Base-by-base conservation (phyloP, 2,797 vertebrate genomes). In the Phalloptychus januarius region DNA sequence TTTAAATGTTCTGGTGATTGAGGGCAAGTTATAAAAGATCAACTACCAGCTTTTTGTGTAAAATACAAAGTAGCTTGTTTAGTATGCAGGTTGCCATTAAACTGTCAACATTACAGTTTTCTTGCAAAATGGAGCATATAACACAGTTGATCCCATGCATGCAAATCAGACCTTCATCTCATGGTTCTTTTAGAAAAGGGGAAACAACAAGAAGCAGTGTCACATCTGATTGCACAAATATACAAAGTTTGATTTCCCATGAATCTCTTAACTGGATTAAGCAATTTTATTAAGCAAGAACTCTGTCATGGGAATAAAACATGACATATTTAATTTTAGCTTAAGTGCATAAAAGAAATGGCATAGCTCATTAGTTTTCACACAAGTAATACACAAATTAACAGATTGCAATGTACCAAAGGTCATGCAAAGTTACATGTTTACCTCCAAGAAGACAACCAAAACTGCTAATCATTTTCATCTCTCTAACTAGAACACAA, bases 171-270 rank as follows among this genome's bases (percentile, higher is more conserved):
- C 74, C 20, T 79, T 67, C 0, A 33, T 80, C 20, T 77, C 38
- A 61, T 3, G 8, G 0, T 0, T 7, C 28, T 42, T 70, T 16
- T 10, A 5, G 73, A 8, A 87, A 83, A 79, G 46, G 13, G 75
- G 52, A 77, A 83, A 75, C 36, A 63, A 5, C 4, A 46, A 40
- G 70, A 44, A 8, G 44, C 5, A 15, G 20, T n/a, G 16, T 61
- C 45, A 80, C 20, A 12, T 33, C 5, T n/a, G 75, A 13, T 78
- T 80, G 56, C 58, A 82, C 20, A 38, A 63, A 38, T 46, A n/a
- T 38, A 5, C 44, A 44, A n/a, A 44, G 25, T 72, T n/a, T 13
- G n/a, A n/a, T 25, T 48, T 1, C 36, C 45, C 42, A 28, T n/a
- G 3, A 44, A 42, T 38, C 8, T 28, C 7, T 63, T 65, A 52